Percentiles rank a stretch among this genome's conserved stretches.
Evolutionary conservation across 2,113 vertebrate species (phyloP).

Genomic region (Cinclus cinclus): DNA sequence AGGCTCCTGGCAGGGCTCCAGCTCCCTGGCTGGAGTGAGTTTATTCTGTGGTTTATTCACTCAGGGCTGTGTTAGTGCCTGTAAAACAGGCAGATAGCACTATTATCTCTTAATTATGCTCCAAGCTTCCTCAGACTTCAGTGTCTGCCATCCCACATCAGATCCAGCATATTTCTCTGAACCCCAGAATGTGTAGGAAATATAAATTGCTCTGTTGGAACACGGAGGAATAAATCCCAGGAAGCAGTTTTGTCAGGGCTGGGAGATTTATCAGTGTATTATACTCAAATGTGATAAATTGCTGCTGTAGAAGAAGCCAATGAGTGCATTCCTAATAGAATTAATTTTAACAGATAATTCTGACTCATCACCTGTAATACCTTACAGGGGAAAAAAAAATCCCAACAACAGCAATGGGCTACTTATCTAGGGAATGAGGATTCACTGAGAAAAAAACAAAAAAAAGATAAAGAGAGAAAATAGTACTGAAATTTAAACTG

Average conservation of each 20-base stretch:
- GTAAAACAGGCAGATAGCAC: background rate
- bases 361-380: background rate
- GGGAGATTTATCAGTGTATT: background rate
- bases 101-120: constrained; percentile 47
- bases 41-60: background rate
- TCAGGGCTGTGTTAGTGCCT: background rate
- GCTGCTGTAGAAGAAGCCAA: background rate
- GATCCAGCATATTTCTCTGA: background rate
- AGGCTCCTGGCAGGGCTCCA: background rate
- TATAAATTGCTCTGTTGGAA: background rate
- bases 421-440: background rate
- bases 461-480: background rate
- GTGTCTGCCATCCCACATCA: background rate
- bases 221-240: background rate
- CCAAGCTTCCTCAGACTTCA: background rate
- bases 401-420: background rate
- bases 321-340: background rate
- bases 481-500: background rate
- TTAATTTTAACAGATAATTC: constrained; percentile 30
- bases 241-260: background rate
- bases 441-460: background rate
- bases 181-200: background rate
- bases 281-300: background rate
- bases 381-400: background rate
- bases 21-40: background rate